Conservation (phyloP, 2,888 invertebrate species). For the Drosophila neotestacea region DNA sequence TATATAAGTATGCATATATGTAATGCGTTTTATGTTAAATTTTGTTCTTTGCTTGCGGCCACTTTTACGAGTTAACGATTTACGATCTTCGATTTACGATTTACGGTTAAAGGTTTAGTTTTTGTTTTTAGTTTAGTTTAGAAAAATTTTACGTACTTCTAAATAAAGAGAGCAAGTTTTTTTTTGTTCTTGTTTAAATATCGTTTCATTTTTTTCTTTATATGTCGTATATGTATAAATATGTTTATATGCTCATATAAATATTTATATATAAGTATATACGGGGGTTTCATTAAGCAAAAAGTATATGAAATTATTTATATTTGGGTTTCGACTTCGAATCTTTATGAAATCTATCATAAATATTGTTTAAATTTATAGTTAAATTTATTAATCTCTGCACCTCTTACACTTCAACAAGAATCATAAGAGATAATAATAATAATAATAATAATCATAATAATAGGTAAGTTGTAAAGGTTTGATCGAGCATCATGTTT, state of each 20-base stretch:
- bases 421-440: slow-evolving; percentile 54
- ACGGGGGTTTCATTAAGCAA: slow-evolving; percentile 66
- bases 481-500: slow-evolving; percentile 38
- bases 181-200: slow-evolving; percentile 56
- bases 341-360: slow-evolving; percentile 62
- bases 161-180: slow-evolving; percentile 78
- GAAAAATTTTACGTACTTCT: slow-evolving; percentile 75
- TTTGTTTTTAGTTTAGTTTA: slow-evolving; percentile 47
- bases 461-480: slow-evolving; percentile 50
- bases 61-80: slow-evolving; percentile 46
- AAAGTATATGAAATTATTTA: slow-evolving; percentile 76
- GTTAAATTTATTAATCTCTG: slow-evolving; percentile 48
- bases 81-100: slow-evolving; percentile 38
- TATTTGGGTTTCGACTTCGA: slow-evolving; percentile 33
- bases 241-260: slow-evolving; percentile 47
- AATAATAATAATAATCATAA: slow-evolving; percentile 46
- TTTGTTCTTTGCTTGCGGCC: slow-evolving; percentile 51
- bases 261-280: slow-evolving; percentile 40
- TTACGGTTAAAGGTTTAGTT: slow-evolving; percentile 50
- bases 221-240: slow-evolving; percentile 63
- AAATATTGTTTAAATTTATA: slow-evolving; percentile 65
- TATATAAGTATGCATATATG: slow-evolving; percentile 59
- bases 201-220: slow-evolving; percentile 53
- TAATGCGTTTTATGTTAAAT: slow-evolving; percentile 45
- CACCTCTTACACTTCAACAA: slow-evolving; percentile 63